Evolutionary conservation across 1,140 invertebrate genomes (phyloP), one percentile per base, ranked within the genome.

Genomic region (Sinella curviseta): DNA sequence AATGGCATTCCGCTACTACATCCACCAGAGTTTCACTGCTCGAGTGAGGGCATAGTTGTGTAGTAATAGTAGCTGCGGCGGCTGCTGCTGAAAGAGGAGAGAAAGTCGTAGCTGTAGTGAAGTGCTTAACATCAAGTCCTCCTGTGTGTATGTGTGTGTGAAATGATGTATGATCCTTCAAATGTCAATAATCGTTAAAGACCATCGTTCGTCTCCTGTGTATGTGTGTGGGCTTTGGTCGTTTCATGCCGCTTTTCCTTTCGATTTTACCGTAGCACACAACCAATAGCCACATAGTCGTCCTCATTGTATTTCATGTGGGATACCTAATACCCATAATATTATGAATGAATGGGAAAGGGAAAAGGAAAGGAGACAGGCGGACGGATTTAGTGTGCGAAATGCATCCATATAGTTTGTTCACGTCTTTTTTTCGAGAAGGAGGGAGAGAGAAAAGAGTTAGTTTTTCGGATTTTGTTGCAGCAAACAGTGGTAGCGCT

Each of bases 141-240:
- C n/a, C n/a, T n/a, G 39, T 48, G 20, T 8, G 39, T 48, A 20
- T 48, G 39, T 48, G 39, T 48, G 39, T 8, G 31, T 70, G 65
- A 24, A 70, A 70, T 70, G 65, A 70, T 70, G 28, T 70, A 70
- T 70, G 65, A 33, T 70, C 65, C 31, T 70, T 70, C 65, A 70
- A 70, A 70, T 70, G 65, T 70, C 65, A 70, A 70, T 70, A 70
- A 31, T 70, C 65, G 65, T 70, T 70, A 70, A 65, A 70, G 65
- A 70, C 65, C 65, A n/a, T 65, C 57, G 26, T 26, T 65, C 57
- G 57, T 16, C 26, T 65, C 16, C 26, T 17, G 57, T n/a, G 26
- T n/a, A n/a, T 65, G 14, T 26, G 14, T 8, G 57, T 65, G 57
- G 31, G 31, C 31, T 70, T 70, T 31, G 2, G 57, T 65, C 26